A percentile compares a stretch with the other conserved stretches of the same genome.
phyloP scores from a whole-genome alignment of 2,888 invertebrate genomes.

The Tipula unca region DNA sequence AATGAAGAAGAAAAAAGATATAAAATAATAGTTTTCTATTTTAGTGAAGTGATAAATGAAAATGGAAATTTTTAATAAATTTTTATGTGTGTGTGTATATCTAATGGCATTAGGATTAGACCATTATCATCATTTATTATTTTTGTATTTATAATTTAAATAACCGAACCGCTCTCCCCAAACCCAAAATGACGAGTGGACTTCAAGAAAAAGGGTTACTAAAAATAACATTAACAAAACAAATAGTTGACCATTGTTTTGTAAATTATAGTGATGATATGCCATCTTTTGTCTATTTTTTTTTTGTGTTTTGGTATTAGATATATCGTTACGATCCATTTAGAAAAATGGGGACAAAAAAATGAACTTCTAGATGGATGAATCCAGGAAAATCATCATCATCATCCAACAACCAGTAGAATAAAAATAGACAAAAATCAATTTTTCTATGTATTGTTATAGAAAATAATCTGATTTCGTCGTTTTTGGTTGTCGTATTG shows the following conservation, averaged over 20 bases:
- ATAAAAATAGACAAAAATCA: background rate
- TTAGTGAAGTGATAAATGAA: background rate
- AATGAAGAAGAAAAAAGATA: background rate
- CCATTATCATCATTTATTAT: background rate
- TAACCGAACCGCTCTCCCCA: background rate
- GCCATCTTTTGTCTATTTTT: background rate
- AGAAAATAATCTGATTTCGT: background rate
- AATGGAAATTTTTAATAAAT: constrained; percentile 14
- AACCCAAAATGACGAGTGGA: background rate
- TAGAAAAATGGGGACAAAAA: background rate
- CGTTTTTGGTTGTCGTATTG: background rate
- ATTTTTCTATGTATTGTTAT: background rate
- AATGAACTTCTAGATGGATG: background rate
- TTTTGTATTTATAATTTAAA: background rate
- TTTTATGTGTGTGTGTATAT: background rate
- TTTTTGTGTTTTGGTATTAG: background rate
- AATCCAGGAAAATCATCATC: background rate
- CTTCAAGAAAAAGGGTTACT: background rate
- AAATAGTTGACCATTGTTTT: background rate
- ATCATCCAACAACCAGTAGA: background rate
- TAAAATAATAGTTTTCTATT: background rate
- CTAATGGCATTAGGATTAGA: background rate
- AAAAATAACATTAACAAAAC: background rate
- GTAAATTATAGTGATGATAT: background rate
- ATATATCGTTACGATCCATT: background rate